Evolutionary conservation across 30 jellyfish, hydroid and myxozoan species (phyloP), one percentile per base, ranked within the genome.

Genomic region (Pseudorhiza aurosa): DNA sequence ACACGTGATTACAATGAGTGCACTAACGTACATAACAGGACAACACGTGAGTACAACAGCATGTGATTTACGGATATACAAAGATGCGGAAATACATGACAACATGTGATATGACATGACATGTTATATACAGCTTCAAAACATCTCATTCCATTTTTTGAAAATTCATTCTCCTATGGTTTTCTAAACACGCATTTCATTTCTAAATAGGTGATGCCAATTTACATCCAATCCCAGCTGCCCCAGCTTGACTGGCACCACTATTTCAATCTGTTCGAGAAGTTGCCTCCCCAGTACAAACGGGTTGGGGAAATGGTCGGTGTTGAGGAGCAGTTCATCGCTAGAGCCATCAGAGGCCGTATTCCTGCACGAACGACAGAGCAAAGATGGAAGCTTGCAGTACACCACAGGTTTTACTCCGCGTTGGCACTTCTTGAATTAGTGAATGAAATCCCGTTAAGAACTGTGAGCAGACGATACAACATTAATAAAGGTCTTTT

Each of bases 291-390:
- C 1, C 95, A 81, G 63, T 87, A 65, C 82, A 93, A 93, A 44
- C 30, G 87, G 30, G 99, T 93, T 26, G 99, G 97, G 8, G 95
- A 93, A 59, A 60, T 93, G 14, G 96, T 93, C 40, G 99, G 99
- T 21, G 95, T 93, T 28, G 85, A 93, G 40, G 99, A 93, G 56
- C 73, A 80, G 15, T 93, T 71, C 53, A 62, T 93, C n/a, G 94
- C 97, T 19, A 67, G 97, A 21, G 97, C 99, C 17, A 58, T 93
- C 10, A 82, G 90, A 24, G 92, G 95, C 57, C 88, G 99, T 12
- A 65, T 87, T 1, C 95, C 77, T 22, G 75, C 91, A 25, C 68
- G 91, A 75, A 86, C 96, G 22, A 97, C 69, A 83, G 96, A 67
- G 72, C 96, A 87, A 70, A 59, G 93, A 37, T 95, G 75, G 76